Base-by-base conservation (phyloP, 2,797 vertebrate species). In the Argentina silus region DNA sequence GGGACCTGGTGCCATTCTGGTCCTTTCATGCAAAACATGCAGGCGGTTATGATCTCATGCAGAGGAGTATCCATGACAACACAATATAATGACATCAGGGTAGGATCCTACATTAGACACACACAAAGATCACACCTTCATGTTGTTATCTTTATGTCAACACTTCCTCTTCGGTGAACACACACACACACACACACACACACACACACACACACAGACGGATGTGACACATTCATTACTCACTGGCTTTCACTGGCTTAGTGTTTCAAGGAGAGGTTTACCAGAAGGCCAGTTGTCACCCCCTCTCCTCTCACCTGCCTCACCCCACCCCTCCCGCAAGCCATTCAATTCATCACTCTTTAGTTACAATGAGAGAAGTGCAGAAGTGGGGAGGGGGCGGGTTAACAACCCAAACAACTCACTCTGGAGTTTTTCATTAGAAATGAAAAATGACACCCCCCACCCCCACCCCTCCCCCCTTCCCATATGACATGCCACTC, bases 351-450 rank as follows among this genome's bases (percentile, higher is more conserved):
- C 75, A 78, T 87, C 27, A 36, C 27, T 36, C 27, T 36, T 36
- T 36, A 36, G 27, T 36, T 36, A 36, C 27, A 36, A 36, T 36
- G 27, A 36, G 23, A 36, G 73, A 66, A 59, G 66, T 69, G 76
- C 79, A 75, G 74, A 47, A 74, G 51, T 64, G 70, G 75, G 63
- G 10, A 71, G 19, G 27, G 62, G 61, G 50, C 68, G 48, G 67
- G 70, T 80, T 85, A 81, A 81, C 78, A 81, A 72, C 72, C 60
- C 72, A 14, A 74, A 56, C 64, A 65, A 51, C 56, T 90, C 85
- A 82, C 73, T 89, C 80, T 76, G 70, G 65, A 85, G 55, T 60
- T 85, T 66, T 80, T 89, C 81, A 87, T 92, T 88, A 90, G 10
- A n/a, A 76, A 59, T 87, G 79, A 90, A 87, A 83, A 72, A 87